phyloP scores from a whole-genome alignment of 35 echinoderm and acorn worm species.

The Hemicentrotus pulcherrimus region DNA sequence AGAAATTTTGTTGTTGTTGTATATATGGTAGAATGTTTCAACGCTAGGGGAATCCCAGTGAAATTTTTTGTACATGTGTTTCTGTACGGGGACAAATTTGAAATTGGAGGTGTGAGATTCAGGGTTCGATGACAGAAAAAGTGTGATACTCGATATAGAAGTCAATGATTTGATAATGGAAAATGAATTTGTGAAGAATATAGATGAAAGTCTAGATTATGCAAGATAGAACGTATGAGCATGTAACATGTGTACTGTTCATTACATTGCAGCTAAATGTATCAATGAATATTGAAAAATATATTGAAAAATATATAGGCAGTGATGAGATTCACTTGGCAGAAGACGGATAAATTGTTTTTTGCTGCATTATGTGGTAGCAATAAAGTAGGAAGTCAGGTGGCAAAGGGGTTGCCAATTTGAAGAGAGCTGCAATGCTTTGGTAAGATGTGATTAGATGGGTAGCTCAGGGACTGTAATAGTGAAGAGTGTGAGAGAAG shows the following conservation, averaged over 20 bases:
- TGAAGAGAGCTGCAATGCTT: not conserved
- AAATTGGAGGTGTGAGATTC: not conserved
- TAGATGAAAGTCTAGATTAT: not conserved
- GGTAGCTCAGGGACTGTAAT: not conserved
- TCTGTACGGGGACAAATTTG: not conserved
- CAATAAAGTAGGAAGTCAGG: not conserved
- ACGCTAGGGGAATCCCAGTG: not conserved
- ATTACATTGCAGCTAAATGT: not conserved
- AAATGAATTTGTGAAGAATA: not conserved
- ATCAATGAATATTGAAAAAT: not conserved
- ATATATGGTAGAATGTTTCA: conserved; percentile 27
- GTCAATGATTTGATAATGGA: not conserved
- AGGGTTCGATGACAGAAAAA: not conserved
- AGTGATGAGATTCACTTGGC: not conserved
- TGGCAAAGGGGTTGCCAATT: not conserved
- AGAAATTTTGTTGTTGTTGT: conserved; percentile 33
- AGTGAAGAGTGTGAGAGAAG: not conserved
- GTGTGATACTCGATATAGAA: not conserved
- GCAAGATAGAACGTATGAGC: not conserved
- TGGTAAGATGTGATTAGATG: not conserved
- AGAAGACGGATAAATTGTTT: not conserved
- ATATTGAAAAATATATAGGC: not conserved
- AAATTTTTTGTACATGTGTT: not conserved
- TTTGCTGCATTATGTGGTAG: not conserved
- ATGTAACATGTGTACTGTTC: not conserved